Conservation (phyloP, 2,797 vertebrate genomes). For the Myiotriccus ornatus region DNA sequence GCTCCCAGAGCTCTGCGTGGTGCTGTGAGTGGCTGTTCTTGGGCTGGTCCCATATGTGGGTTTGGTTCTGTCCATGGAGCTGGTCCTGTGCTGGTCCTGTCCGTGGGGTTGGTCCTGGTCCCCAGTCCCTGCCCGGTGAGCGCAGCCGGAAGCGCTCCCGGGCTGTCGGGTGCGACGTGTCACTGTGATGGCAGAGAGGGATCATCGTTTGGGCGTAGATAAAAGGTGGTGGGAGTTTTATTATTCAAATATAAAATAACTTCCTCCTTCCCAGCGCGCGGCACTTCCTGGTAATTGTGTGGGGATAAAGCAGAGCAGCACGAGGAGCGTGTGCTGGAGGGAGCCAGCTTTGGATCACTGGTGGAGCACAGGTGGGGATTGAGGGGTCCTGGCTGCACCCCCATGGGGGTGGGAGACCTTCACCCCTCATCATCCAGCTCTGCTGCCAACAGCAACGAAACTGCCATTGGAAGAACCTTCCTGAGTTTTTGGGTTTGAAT, state of each 20-base stretch:
- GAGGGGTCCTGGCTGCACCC: fast-evolving
- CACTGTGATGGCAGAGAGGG: background rate
- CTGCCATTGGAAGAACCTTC: background rate
- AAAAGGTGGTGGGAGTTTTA: slow-evolving; percentile 52
- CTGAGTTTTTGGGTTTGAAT: background rate
- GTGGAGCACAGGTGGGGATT: fast-evolving
- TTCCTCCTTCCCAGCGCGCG: background rate
- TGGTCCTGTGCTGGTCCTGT: background rate
- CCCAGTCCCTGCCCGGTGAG: fast-evolving
- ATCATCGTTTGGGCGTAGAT: background rate
- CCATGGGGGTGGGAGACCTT: background rate
- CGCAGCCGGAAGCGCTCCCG: fast-evolving
- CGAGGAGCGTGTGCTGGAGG: background rate
- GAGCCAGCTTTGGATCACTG: background rate
- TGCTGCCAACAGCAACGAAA: fast-evolving
- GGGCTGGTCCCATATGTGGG: background rate
- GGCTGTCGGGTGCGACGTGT: background rate
- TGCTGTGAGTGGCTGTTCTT: fast-evolving
- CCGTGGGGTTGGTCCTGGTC: too few species aligned
- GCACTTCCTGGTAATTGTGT: background rate
- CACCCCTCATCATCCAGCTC: fast-evolving
- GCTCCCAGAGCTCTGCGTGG: fast-evolving
- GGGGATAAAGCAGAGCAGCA: background rate
- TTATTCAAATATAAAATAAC: slow-evolving; percentile 38
- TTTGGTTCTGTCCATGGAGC: background rate